Conservation (phyloP, 2,797 vertebrate genomes). For the Anolis apletophallus region DNA sequence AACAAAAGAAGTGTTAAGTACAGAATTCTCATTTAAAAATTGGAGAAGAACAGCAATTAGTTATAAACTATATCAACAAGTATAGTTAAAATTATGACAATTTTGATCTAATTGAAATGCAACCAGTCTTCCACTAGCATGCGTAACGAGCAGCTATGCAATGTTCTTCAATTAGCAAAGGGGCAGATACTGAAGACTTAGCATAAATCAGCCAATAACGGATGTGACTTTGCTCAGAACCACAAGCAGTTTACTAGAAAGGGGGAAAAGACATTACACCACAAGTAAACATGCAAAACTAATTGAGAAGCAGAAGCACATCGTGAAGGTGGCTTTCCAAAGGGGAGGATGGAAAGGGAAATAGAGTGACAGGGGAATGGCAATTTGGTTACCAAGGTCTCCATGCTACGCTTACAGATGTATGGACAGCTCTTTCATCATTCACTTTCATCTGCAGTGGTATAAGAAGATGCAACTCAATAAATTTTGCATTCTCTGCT, state of each 20-base stretch:
- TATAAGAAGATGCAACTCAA: background rate
- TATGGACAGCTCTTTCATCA: background rate
- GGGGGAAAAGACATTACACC: background rate
- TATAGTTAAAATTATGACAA: fast-evolving
- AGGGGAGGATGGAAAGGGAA: background rate
- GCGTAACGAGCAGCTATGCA: constrained; percentile 4
- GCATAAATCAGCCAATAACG: constrained; percentile 32
- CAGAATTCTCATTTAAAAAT: constrained; percentile 1
- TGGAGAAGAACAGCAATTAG: constrained; percentile 14
- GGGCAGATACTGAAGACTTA: background rate
- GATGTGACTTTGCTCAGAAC: constrained; percentile 44
- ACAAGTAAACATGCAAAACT: constrained; percentile 30
- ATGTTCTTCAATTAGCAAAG: background rate
- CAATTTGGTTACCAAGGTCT: constrained; percentile 17
- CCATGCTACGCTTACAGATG: background rate
- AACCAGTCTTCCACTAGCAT: constrained; percentile 33
- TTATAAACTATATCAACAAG: constrained; percentile 3
- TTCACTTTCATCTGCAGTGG: background rate
- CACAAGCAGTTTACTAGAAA: background rate
- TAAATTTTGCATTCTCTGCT: background rate
- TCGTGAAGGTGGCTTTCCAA: background rate
- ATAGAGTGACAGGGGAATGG: background rate
- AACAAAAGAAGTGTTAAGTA: constrained; percentile 13
- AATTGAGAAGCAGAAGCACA: background rate
- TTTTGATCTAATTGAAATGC: constrained; percentile 40